These are phyloP conservation scores for Zaprionus vittiger DNA, from an alignment of 1,140 invertebrate species.

Conservation along the genomic window DNA sequence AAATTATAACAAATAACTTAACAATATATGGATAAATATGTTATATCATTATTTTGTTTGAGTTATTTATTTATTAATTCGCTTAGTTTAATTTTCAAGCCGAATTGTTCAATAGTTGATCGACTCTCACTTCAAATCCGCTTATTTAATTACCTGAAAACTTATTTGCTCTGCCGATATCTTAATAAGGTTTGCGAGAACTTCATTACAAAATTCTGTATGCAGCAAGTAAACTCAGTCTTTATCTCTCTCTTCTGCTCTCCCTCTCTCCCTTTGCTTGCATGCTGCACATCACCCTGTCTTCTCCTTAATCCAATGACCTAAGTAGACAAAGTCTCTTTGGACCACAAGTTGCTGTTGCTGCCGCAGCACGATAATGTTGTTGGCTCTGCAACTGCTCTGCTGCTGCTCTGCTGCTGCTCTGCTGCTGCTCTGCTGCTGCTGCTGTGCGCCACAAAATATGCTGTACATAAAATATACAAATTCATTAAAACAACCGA, in stretches of 20 bases:
- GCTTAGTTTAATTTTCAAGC: too few species aligned
- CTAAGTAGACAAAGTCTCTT: background rate
- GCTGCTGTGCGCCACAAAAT: conserved; percentile 32
- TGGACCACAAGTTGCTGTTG: background rate
- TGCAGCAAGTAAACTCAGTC: background rate
- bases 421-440: conserved; percentile 13
- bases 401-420: background rate
- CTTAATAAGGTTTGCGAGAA: background rate
- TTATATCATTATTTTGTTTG: too few species aligned
- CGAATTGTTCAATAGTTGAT: background rate
- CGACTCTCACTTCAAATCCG: background rate
- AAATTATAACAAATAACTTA: too few species aligned
- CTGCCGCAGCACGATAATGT: conserved; percentile 4
- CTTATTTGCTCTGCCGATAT: background rate
- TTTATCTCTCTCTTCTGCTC: background rate
- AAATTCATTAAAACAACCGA: conserved; percentile 46
- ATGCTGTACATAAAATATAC: conserved; percentile 47
- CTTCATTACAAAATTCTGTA: background rate
- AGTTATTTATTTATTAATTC: too few species aligned
- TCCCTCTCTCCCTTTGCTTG: background rate
- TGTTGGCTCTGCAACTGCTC: conserved; percentile 1
- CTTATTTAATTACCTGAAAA: background rate
- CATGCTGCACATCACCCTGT: background rate
- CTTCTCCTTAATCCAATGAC: background rate
- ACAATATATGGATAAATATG: too few species aligned